phyloP scores from a whole-genome alignment of 2,888 invertebrate species.

The Lomographa bimaculata region DNA sequence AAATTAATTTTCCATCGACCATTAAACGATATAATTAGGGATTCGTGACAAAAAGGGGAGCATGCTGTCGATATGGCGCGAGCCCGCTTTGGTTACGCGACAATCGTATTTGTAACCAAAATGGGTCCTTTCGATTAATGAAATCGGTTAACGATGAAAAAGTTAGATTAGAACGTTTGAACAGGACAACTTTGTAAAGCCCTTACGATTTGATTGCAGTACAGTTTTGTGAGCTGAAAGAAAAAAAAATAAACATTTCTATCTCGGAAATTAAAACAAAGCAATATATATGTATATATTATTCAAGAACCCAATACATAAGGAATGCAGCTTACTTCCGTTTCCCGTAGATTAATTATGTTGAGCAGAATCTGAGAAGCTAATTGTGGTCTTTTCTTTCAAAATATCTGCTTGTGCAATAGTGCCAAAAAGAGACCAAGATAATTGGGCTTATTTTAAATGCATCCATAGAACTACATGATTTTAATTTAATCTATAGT shows the following conservation, averaged over 20 bases:
- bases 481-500: too few species aligned
- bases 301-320: too few species aligned
- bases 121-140: constrained; percentile 20
- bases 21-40: not conserved
- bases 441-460: too few species aligned
- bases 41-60: too few species aligned
- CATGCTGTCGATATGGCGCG: constrained; percentile 23
- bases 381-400: too few species aligned
- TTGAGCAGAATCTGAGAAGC: too few species aligned
- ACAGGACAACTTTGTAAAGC: constrained; percentile 53
- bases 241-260: constrained; percentile 50
- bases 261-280: constrained; percentile 13
- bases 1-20: constrained; percentile 4
- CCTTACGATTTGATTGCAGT: constrained; percentile 79
- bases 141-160: constrained; percentile 43
- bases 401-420: too few species aligned
- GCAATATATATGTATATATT: too few species aligned
- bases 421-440: too few species aligned
- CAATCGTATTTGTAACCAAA: constrained; percentile 16
- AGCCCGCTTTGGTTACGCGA: constrained; percentile 24
- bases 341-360: too few species aligned
- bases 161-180: constrained; percentile 39
- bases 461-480: too few species aligned
- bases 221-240: constrained; percentile 81
- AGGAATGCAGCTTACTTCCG: too few species aligned